Evolutionary conservation across 2,888 invertebrate genomes (phyloP).

Genomic region (Lasius platythorax): DNA sequence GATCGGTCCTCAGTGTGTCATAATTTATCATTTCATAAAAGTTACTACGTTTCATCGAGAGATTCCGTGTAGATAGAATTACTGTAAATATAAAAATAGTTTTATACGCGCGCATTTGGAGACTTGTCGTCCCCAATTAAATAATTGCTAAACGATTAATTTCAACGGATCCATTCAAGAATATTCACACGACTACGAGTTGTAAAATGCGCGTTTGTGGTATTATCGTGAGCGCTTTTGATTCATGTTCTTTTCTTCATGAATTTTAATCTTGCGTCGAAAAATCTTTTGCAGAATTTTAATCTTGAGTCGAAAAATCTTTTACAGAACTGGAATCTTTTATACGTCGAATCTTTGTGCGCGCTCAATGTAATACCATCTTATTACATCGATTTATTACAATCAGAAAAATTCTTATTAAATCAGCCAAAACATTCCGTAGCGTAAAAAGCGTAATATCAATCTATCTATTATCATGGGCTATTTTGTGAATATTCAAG

Average conservation of each 20-base stretch:
- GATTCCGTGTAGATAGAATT: constrained; percentile 43
- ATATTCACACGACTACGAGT: not conserved
- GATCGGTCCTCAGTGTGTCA: constrained; percentile 59
- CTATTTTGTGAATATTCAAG: not conserved
- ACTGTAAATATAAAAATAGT: constrained; percentile 61
- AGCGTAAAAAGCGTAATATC: not conserved
- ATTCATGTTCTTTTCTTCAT: not conserved
- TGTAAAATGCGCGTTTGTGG: not conserved
- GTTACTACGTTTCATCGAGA: constrained; percentile 39
- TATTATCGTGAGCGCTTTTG: not conserved
- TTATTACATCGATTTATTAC: not conserved
- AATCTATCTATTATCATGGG: not conserved
- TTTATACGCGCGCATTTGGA: not conserved
- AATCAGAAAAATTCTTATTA: not conserved
- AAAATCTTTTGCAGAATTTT: not conserved
- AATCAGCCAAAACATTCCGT: not conserved
- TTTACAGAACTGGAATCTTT: not conserved
- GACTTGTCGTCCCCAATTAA: not conserved
- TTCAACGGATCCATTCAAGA: not conserved
- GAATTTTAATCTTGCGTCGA: not conserved
- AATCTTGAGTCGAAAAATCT: not conserved
- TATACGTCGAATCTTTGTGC: not conserved
- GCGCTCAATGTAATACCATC: not conserved
- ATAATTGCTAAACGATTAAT: not conserved
- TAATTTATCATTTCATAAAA: constrained; percentile 44